Evolutionary conservation across 2,797 vertebrate species (phyloP).

Genomic region (Acanthurus leucopareius): DNA sequence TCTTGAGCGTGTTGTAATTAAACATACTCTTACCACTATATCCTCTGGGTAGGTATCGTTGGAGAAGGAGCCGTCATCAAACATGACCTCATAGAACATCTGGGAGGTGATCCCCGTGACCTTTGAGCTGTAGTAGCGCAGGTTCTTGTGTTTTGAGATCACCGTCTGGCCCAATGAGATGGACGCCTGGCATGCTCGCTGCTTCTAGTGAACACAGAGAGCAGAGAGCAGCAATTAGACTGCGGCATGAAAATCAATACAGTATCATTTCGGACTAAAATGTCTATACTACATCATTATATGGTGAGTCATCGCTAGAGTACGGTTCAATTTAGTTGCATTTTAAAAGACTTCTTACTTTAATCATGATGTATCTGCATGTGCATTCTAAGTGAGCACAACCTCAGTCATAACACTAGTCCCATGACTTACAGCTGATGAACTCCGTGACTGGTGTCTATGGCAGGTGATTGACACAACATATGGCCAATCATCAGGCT

Average conservation of each 20-base stretch:
- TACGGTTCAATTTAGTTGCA: not conserved
- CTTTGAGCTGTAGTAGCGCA: constrained; percentile 95
- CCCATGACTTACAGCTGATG: constrained; percentile 88
- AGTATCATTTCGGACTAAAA: not conserved
- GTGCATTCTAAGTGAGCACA: constrained; percentile 22
- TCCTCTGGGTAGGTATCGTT: constrained; percentile 97
- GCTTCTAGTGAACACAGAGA: constrained; percentile 83
- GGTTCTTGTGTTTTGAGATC: constrained; percentile 96
- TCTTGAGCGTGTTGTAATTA: constrained; percentile 47
- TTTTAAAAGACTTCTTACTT: constrained; percentile 4
- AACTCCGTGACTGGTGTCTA: constrained; percentile 90
- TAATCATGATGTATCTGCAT: not conserved
- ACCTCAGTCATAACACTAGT: constrained; percentile 11
- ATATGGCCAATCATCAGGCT: constrained; percentile 96
- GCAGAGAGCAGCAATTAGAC: constrained; percentile 38
- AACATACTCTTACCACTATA: constrained; percentile 91
- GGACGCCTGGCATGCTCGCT: constrained; percentile 85
- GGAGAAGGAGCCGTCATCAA: constrained; percentile 97
- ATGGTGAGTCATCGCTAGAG: not conserved
- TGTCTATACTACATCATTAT: not conserved
- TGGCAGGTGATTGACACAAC: constrained; percentile 97
- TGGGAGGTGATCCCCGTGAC: constrained; percentile 92
- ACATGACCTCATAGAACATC: constrained; percentile 96
- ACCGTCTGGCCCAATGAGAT: constrained; percentile 95
- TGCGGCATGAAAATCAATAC: constrained; percentile 10